Evolutionary conservation across 2,888 invertebrate genomes (phyloP).

Genomic region (Pandemis cinnamomeana): DNA sequence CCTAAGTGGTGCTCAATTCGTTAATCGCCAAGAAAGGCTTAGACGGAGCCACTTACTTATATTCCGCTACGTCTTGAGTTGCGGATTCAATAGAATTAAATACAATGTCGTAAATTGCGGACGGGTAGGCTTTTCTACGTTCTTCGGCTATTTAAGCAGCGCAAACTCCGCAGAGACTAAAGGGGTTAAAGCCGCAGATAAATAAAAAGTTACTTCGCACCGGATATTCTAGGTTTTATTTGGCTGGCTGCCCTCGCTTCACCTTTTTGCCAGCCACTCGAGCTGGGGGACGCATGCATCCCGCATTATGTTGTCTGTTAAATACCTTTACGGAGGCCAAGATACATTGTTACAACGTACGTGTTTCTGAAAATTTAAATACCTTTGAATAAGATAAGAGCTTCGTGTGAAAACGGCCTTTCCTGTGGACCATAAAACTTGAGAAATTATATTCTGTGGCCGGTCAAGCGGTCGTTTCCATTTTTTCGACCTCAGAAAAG

Average conservation of each 20-base stretch:
- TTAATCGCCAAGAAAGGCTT: conserved; percentile 29
- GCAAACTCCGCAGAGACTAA: neutral
- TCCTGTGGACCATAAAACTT: too few species aligned
- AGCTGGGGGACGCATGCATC: neutral
- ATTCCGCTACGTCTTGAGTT: conserved; percentile 17
- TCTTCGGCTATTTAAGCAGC: conserved; percentile 1
- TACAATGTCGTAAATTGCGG: conserved; percentile 13
- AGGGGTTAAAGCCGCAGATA: neutral
- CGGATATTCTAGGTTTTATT: conserved; percentile 5
- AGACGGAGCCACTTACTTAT: conserved; percentile 20
- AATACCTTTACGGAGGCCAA: neutral
- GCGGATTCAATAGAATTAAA: conserved; percentile 18
- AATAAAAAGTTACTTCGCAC: conserved; percentile 2
- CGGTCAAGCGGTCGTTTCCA: too few species aligned
- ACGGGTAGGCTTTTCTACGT: conserved; percentile 12
- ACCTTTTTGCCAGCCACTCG: neutral
- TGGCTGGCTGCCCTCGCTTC: neutral
- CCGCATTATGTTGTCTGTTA: neutral
- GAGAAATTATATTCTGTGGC: too few species aligned
- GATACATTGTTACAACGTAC: neutral
- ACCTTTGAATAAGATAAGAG: neutral
- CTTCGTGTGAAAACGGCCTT: too few species aligned
- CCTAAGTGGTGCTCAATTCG: conserved; percentile 16
- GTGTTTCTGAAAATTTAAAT: neutral
- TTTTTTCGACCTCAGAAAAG: too few species aligned